A percentile compares a stretch with the other conserved stretches of the same genome.
Evolutionary conservation across 2,888 invertebrate species (phyloP).

Genomic region (Microplitis deprimator): DNA sequence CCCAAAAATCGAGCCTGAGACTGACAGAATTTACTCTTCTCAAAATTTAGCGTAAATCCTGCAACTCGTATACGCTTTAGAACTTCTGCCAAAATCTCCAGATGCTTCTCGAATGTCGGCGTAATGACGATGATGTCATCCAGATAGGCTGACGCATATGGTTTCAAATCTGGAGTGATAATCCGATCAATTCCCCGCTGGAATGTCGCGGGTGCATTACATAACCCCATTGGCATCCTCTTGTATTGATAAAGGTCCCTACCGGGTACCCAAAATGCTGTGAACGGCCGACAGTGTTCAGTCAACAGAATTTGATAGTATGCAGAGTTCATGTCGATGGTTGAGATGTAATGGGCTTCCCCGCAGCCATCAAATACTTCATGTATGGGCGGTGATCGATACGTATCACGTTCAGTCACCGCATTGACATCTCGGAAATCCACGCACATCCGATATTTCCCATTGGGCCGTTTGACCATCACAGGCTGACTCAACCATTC

Average conservation of each 20-base stretch:
- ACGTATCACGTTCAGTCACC: too few relatives aligned
- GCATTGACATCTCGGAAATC: too few relatives aligned
- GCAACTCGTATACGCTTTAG: slow-evolving; percentile 40
- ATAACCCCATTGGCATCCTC: not conserved
- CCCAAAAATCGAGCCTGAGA: slow-evolving; percentile 43
- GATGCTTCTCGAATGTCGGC: slow-evolving; percentile 37
- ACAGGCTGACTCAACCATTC: too few relatives aligned
- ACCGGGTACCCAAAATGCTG: not conserved
- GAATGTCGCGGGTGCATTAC: not conserved
- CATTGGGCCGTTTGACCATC: too few relatives aligned
- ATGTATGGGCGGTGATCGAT: too few relatives aligned
- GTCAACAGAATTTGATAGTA: not conserved
- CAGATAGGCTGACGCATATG: slow-evolving; percentile 32
- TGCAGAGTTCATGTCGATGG: not conserved
- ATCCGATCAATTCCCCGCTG: not conserved
- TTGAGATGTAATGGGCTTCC: not conserved
- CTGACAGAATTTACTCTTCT: slow-evolving; percentile 46
- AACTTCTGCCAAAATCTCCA: slow-evolving; percentile 24
- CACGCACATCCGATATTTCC: too few relatives aligned
- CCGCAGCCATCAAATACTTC: too few relatives aligned
- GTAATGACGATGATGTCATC: slow-evolving; percentile 44
- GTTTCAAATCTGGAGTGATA: not conserved
- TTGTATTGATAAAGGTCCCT: not conserved
- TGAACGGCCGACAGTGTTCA: not conserved
- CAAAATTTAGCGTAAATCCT: slow-evolving; percentile 39